Conservation (phyloP, 2,797 vertebrate species). For the Sebastes taczanowskii region DNA sequence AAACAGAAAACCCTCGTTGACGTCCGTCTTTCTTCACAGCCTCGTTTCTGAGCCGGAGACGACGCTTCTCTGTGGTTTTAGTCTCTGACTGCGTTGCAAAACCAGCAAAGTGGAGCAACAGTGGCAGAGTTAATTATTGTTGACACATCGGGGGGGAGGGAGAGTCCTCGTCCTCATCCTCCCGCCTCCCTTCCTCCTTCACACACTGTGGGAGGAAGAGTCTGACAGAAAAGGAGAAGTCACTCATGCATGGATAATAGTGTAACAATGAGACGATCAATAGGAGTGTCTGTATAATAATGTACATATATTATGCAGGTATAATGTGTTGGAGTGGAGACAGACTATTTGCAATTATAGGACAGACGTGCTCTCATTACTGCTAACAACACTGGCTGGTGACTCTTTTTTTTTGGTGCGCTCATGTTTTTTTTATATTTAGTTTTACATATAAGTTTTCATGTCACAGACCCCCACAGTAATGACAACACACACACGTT, state of each 20-base stretch:
- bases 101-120: slow-evolving; percentile 58
- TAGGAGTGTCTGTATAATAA: neutral
- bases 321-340: neutral
- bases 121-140: slow-evolving; percentile 65
- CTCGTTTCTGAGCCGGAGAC: neutral
- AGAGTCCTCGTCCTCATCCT: neutral
- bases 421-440: neutral
- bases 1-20: neutral
- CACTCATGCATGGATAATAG: neutral
- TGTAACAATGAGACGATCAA: neutral
- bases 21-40: slow-evolving; percentile 1
- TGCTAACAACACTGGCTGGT: neutral
- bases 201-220: slow-evolving; percentile 8
- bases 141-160: slow-evolving; percentile 27
- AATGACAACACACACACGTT: neutral
- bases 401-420: neutral
- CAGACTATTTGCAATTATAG: neutral
- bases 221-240: slow-evolving; percentile 22
- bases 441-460: neutral
- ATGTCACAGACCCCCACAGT: neutral
- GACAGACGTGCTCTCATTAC: neutral
- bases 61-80: slow-evolving; percentile 1
- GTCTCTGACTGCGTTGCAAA: slow-evolving; percentile 30
- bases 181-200: slow-evolving; percentile 11
- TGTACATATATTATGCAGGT: neutral